phyloP scores from a whole-genome alignment of 2,888 invertebrate species.

The Nemapogon koenigi region DNA sequence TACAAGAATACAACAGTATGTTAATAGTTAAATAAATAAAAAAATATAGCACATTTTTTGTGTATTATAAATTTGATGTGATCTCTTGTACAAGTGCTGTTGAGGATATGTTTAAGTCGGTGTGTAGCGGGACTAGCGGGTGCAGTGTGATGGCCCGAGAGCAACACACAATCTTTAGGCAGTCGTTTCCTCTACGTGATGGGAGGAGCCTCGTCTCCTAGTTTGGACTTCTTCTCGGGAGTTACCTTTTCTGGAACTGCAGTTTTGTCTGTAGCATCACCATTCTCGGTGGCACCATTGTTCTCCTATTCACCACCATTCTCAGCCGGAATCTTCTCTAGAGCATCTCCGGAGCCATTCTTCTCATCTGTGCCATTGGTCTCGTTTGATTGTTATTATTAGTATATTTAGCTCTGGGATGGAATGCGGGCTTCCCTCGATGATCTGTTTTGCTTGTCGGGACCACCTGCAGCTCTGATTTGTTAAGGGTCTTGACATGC shows the following conservation, averaged over 20 bases:
- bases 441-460: too few relatives aligned
- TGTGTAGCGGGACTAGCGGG: conserved; percentile 9
- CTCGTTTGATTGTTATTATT: too few relatives aligned
- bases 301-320: conserved; percentile 53
- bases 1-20: too few relatives aligned
- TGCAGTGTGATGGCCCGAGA: conserved; percentile 18
- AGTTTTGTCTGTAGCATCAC: conserved; percentile 31
- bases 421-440: too few relatives aligned
- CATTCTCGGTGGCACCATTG: conserved; percentile 54
- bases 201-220: conserved; percentile 63
- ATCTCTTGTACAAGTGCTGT: too few relatives aligned
- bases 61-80: too few relatives aligned
- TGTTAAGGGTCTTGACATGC: too few relatives aligned
- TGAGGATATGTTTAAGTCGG: not conserved
- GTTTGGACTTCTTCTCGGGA: conserved; percentile 77
- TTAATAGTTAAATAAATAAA: too few relatives aligned
- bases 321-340: conserved; percentile 41
- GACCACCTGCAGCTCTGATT: too few relatives aligned
- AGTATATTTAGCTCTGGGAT: too few relatives aligned
- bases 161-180: conserved; percentile 62
- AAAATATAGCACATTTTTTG: too few relatives aligned
- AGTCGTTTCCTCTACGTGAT: conserved; percentile 65
- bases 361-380: conserved; percentile 41
- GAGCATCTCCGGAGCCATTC: conserved; percentile 19
- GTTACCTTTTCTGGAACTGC: conserved; percentile 67